These are phyloP conservation scores for Sebastes taczanowskii DNA, from an alignment of 2,797 vertebrate genomes.

Conservation along the genomic window DNA sequence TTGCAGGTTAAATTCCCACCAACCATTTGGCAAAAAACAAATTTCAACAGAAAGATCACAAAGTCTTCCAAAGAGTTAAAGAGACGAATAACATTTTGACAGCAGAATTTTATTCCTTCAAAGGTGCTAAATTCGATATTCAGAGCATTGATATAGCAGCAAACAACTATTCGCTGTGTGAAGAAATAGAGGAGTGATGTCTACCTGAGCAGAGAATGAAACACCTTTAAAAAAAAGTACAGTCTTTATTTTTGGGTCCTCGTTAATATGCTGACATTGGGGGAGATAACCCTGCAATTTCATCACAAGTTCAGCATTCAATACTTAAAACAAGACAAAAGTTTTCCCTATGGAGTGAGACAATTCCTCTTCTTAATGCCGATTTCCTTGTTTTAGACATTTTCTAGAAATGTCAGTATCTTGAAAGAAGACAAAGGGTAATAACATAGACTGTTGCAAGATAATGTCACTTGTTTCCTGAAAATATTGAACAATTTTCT, in stretches of 20 bases:
- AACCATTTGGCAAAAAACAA: not conserved
- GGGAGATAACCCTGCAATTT: not conserved
- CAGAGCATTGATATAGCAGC: too few relatives aligned
- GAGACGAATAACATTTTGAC: not conserved
- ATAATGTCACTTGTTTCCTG: not conserved
- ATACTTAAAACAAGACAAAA: not conserved
- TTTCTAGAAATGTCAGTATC: too few relatives aligned
- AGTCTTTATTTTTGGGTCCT: not conserved
- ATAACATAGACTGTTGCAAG: not conserved
- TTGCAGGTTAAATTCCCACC: not conserved
- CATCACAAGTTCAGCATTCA: not conserved
- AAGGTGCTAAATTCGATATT: not conserved
- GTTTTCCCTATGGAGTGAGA: not conserved
- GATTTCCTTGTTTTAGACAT: not conserved
- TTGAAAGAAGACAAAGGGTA: not conserved
- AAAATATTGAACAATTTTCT: not conserved
- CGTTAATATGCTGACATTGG: not conserved
- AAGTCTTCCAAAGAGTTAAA: not conserved
- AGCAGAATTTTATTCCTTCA: not conserved
- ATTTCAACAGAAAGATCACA: not conserved
- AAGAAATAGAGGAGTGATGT: too few relatives aligned
- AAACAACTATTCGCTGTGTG: too few relatives aligned
- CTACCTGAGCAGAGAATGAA: too few relatives aligned
- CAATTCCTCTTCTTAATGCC: not conserved
- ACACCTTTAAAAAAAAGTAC: too few relatives aligned